Evolutionary conservation across 2,797 vertebrate species (phyloP), one percentile per base, ranked within the genome.

Genomic region (Lacerta bilineata): DNA sequence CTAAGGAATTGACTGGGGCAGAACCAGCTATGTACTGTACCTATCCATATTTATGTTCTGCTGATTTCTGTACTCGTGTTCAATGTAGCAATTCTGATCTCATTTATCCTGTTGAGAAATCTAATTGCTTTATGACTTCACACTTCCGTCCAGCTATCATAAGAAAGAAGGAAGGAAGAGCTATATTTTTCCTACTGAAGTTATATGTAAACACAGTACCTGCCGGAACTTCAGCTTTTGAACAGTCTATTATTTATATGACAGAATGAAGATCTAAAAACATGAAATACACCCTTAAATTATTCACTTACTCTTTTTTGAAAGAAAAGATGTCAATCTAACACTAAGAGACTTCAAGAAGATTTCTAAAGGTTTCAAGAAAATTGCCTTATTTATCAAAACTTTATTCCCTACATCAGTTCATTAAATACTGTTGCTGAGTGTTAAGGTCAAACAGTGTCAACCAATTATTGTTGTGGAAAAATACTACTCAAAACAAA

Each of bases 351-450:
- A 94, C 95, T 95, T 95, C 92, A 95, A 94, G 88, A 50, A 85
- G 92, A 94, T 95, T 96, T 96, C 91, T 92, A 95, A 96, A 94
- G 89, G 88, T 94, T 96, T 95, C 93, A 94, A 85, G 91, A 94
- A 96, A 95, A 96, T 94, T 95, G 93, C 91, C 93, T 95, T 96
- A 95, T 95, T 96, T 96, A 96, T 95, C 94, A 96, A 96, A 96
- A 96, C 90, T 96, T 96, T 96, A 95, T 92, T 95, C 93, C 93
- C 90, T 91, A 86, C 2, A 92, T 96, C 96, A 96, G 93, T 95
- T 97, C 94, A 97, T 96, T 96, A 97, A 95, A 95, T 90, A 94
- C 83, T 93, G 93, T 89, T 94, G 88, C 91, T 94, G 93, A 96
- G 95, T 92, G 95, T 84, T 94, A 91, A 96, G 94, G 94, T 96